Percentiles rank a stretch among this genome's conserved stretches.
These are phyloP conservation scores for Amphiprion clarkii DNA, from an alignment of 2,797 vertebrate genomes.

Conservation along the genomic window DNA sequence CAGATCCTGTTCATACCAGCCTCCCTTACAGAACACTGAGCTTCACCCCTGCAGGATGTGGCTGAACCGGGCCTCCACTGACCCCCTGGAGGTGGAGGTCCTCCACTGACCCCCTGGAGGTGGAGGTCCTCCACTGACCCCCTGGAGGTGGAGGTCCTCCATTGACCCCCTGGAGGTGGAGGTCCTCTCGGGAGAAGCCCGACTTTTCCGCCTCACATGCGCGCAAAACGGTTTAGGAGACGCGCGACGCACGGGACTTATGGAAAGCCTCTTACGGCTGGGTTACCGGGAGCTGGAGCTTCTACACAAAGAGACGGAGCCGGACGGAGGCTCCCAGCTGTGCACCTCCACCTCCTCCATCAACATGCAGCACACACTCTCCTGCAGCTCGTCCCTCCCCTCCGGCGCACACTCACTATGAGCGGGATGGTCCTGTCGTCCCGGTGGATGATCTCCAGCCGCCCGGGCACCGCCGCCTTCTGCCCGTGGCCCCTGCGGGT, in stretches of 20 bases:
- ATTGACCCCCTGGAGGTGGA: too few relatives aligned
- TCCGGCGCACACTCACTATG: constrained; percentile 86
- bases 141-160: too few relatives aligned
- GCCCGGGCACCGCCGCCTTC: constrained; percentile 78
- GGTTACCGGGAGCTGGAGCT: constrained; percentile 31
- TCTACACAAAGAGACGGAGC: constrained; percentile 10
- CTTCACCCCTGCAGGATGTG: too few relatives aligned
- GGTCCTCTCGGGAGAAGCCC: too few relatives aligned
- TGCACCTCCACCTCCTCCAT: constrained; percentile 58
- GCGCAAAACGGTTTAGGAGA: constrained; percentile 44
- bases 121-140: too few relatives aligned
- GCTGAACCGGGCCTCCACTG: too few relatives aligned
- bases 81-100: too few relatives aligned
- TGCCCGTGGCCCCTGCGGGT: constrained; percentile 81
- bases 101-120: too few relatives aligned
- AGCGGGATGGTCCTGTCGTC: constrained; percentile 93
- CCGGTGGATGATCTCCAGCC: constrained; percentile 88
- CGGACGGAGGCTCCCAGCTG: constrained; percentile 54
- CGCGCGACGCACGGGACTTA: constrained; percentile 68
- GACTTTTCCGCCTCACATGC: constrained; percentile 19
- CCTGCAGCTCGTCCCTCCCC: constrained; percentile 60
- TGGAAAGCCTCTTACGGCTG: constrained; percentile 80
- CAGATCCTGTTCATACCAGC: too few relatives aligned
- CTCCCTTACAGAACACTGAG: too few relatives aligned
- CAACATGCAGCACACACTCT: constrained; percentile 83